Conservation (phyloP, 2,888 invertebrate genomes). For the Philaethria dido region DNA sequence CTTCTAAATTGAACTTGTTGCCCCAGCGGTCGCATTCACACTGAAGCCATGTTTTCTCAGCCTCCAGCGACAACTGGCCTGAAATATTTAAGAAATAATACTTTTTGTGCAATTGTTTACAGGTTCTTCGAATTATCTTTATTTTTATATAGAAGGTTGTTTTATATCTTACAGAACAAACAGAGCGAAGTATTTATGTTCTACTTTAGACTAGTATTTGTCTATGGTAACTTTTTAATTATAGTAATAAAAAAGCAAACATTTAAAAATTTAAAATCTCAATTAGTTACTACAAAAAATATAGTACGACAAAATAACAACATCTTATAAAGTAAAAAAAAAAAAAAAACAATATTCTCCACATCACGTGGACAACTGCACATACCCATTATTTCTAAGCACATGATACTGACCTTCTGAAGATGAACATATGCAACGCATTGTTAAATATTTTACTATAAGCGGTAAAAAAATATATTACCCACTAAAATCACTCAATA, state of each 20-base stretch:
- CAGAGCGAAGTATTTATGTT: too few relatives aligned
- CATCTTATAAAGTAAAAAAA: too few relatives aligned
- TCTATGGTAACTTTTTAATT: too few relatives aligned
- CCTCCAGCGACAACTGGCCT: constrained; percentile 94
- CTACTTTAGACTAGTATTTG: too few relatives aligned
- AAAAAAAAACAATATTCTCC: neutral
- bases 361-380: neutral
- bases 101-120: too few relatives aligned
- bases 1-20: constrained; percentile 91
- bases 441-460: neutral
- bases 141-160: neutral
- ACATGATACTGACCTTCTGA: neutral
- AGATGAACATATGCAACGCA: neutral
- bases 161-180: too few relatives aligned
- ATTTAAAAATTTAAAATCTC: too few relatives aligned
- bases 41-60: constrained; percentile 95
- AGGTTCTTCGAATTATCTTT: neutral
- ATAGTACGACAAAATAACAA: too few relatives aligned
- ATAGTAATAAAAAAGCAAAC: too few relatives aligned
- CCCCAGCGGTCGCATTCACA: constrained; percentile 96
- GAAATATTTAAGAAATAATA: constrained; percentile 45
- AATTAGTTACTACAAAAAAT: too few relatives aligned
- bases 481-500: neutral
- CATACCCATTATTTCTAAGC: neutral
- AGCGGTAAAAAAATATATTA: neutral